Percentiles rank a stretch among this genome's conserved stretches.
phyloP scores from a whole-genome alignment of 2,888 invertebrate species.

The Leptinotarsa rubiginosa region DNA sequence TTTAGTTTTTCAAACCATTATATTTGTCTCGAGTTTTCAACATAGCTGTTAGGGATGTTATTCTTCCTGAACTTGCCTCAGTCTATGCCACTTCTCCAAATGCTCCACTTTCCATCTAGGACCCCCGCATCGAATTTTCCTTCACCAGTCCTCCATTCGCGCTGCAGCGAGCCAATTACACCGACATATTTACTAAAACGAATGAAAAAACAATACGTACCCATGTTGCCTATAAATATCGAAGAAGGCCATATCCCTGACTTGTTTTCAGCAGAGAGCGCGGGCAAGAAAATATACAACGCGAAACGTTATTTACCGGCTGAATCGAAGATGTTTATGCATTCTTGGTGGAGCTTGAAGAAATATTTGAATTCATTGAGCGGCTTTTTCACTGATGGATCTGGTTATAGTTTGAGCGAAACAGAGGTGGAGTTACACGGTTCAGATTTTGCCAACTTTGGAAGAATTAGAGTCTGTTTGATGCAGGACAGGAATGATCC shows the following conservation, averaged over 20 bases:
- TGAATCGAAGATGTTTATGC: slow-evolving; percentile 7
- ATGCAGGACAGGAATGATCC: too few species aligned
- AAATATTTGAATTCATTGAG: slow-evolving; percentile 17
- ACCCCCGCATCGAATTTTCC: slow-evolving; percentile 5
- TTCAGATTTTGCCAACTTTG: neutral
- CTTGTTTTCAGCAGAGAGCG: slow-evolving; percentile 21
- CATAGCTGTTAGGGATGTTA: too few species aligned
- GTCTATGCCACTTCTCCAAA: too few species aligned
- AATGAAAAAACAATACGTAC: slow-evolving; percentile 44
- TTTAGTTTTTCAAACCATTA: too few species aligned
- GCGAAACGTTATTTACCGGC: slow-evolving; percentile 12
- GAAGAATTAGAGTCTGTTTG: too few species aligned
- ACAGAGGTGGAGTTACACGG: neutral
- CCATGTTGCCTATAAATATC: slow-evolving; percentile 43
- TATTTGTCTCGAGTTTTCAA: too few species aligned
- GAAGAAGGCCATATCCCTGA: slow-evolving; percentile 26
- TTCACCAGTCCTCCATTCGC: slow-evolving; percentile 1
- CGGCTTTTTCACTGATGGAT: neutral
- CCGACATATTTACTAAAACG: slow-evolving; percentile 40
- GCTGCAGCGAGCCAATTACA: slow-evolving; percentile 40
- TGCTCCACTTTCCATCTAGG: neutral
- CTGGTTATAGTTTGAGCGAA: neutral
- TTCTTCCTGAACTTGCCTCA: too few species aligned
- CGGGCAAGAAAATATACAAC: slow-evolving; percentile 15
- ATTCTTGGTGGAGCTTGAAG: slow-evolving; percentile 1